Evolutionary conservation across 2,113 vertebrate genomes (phyloP).

Genomic region (Vidua chalybeata): DNA sequence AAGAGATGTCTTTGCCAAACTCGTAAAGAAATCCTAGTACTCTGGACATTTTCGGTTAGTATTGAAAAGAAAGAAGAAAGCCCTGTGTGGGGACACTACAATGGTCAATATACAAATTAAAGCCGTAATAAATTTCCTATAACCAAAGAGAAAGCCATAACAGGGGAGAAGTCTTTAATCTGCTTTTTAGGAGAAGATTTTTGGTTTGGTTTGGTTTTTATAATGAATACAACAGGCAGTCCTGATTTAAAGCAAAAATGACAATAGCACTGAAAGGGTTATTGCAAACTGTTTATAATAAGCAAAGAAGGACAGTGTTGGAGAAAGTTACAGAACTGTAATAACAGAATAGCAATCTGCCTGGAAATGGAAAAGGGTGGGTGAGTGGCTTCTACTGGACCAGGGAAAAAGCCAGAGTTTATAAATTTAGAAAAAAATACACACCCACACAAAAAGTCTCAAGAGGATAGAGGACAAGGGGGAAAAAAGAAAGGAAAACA

Average conservation of each 20-base stretch:
- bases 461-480: not conserved
- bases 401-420: not conserved
- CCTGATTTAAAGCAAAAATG: not conserved
- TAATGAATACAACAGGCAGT: not conserved
- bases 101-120: not conserved
- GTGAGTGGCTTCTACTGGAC: not conserved
- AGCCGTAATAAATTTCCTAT: not conserved
- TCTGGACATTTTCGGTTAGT: not conserved
- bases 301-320: not conserved
- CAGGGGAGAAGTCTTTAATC: not conserved
- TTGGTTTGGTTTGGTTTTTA: not conserved
- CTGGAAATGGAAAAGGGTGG: constrained; percentile 69
- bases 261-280: constrained; percentile 35
- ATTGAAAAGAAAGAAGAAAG: not conserved
- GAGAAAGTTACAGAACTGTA: constrained; percentile 57
- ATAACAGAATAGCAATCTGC: constrained; percentile 50
- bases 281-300: not conserved
- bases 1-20: not conserved
- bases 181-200: not conserved
- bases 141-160: not conserved
- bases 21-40: not conserved
- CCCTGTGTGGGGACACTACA: not conserved
- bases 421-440: constrained; percentile 43
- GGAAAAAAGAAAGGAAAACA: not conserved
- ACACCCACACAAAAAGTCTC: not conserved